Base-by-base conservation (phyloP, 2,113 vertebrate species). In the Antigone vipio region DNA sequence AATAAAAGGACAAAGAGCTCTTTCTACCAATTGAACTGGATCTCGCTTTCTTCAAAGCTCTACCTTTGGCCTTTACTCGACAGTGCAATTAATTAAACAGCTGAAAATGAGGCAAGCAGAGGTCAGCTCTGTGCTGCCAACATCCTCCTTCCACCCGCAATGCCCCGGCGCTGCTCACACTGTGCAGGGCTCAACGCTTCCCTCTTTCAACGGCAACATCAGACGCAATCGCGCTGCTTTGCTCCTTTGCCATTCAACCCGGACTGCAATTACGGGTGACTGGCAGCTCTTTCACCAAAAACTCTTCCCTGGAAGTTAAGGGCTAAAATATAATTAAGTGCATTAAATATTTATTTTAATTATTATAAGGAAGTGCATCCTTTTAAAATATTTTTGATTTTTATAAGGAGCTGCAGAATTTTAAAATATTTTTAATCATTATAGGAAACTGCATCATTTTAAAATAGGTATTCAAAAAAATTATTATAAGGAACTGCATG, bases 1-100 rank as follows among this genome's bases (percentile, higher is more conserved):
- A 60, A 72, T 23, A 10, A 68, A 38, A 93, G 88, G 96, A 97
- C 97, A 98, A 97, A 96, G 95, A 80, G 53, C 94, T 91, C 96
- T 94, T 97, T 98, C 97, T 97, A 32, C 14, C 64, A 38, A 34
- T 7, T 30, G 91, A 89, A 60, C 80, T 6, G 64, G 26, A 55
- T n/a, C 62, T 63, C 15, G 2, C 88, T 50, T 93, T 7, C 85
- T 59, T 66, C 93, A 77, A 64, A 87, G 82, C 90, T 63, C 94
- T 93, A 81, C 75, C 89, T 97, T 93, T 91, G 84, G 88, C 91
- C 85, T 86, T 62, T 85, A 42, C 91, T 60, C 38, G 15, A 81
- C 69, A 72, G 89, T 1, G 69, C 68, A 71, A 82, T 93, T 93
- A 85, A 97, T 94, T 63, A 92, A 77, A 60, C 66, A 66, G 27